Base-by-base conservation (phyloP, 2,797 vertebrate species). In the Myiotriccus ornatus region DNA sequence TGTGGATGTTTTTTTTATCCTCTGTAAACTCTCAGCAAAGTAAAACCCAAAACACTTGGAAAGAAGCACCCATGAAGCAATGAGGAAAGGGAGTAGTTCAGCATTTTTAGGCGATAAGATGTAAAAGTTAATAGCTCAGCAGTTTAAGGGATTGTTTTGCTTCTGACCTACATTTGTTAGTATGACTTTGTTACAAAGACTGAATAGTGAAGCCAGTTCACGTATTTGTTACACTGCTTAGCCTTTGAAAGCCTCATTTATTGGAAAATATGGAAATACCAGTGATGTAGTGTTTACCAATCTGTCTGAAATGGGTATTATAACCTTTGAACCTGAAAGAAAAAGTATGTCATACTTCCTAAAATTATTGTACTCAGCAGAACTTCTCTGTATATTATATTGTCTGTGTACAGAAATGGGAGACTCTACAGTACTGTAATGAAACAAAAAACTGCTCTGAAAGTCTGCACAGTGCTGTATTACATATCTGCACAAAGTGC, bases 351-450 rank as follows among this genome's bases (percentile, higher is more conserved):
- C 34, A 43, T 68, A 37, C 12, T 67, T 92, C 5, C 30, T 41
- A 84, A 85, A 85, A 55, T 74, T 49, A n/a, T 71, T 57, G 44
- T 65, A 55, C 84, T 94, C 18, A 20, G 35, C 76, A 92, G 86
- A 95, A 30, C 64, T 85, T 90, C 63, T 89, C 70, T 74, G n/a
- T 92, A 46, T 92, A 59, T 94, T 94, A 18, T 90, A 50, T 92
- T 94, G 76, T 93, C 63, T 96, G 95, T 89, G 50, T 96, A 81
- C 93, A 86, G 85, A 94, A 96, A 87, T 15, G 3, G 73, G 76
- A 85, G 59, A 80, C 12, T 89, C 85, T 95, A 92, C 77, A 84
- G 79, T 52, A 32, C 56, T 86, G 47, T 76, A 94, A 94, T 96
- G 91, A 96, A 96, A 95, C 86, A 95, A 84, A 95, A 81, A 90